Base-by-base conservation (phyloP, 2,113 vertebrate species). In the Anser cygnoides region DNA sequence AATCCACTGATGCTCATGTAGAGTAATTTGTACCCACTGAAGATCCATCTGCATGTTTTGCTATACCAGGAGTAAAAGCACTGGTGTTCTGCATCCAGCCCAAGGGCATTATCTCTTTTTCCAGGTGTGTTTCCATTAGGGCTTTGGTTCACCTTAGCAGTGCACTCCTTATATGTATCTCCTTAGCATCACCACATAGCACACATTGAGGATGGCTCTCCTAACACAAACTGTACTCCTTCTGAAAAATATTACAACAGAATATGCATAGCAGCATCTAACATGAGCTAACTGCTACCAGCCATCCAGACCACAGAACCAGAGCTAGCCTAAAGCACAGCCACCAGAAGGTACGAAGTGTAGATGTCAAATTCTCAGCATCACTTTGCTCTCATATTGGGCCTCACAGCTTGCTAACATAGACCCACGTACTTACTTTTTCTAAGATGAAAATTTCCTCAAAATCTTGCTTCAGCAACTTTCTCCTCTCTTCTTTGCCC, bases 401-500 rank as follows among this genome's bases (percentile, higher is more conserved):
- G 43, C 23, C 19, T 91, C 71, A 58, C 41, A 66, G 35, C 23
- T 76, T 68, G 55, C 39, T 89, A 26, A 55, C 13, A 4, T 12
- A 71, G 31, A 77, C 26, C 16, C 41, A 82, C 31, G 0, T 35
- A 26, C 37, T 82, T 54, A 13, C 26, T 80, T 66, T 90, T 63
- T 55, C 29, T 68, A 50, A 65, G 58, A 58, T 16, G n/a, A 62
- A 79, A 68, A 77, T 84, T 35, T 81, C 35, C 85, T 92, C 59
- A 46, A 68, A 85, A 58, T 58, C 62, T 74, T 80, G 3, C 83
- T 92, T 80, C 74, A 94, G 80, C 50, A 74, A 25, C n/a, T 87
- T 82, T 71, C 10, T 83, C 31, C 16, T 75, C 29, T 89, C 9
- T 18, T 87, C n/a, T 44, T 50, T 82, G 33, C 49, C 23, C 39